Conservation (phyloP, 92 coral and sea anemone genomes). For the Paramuricea clavata region DNA sequence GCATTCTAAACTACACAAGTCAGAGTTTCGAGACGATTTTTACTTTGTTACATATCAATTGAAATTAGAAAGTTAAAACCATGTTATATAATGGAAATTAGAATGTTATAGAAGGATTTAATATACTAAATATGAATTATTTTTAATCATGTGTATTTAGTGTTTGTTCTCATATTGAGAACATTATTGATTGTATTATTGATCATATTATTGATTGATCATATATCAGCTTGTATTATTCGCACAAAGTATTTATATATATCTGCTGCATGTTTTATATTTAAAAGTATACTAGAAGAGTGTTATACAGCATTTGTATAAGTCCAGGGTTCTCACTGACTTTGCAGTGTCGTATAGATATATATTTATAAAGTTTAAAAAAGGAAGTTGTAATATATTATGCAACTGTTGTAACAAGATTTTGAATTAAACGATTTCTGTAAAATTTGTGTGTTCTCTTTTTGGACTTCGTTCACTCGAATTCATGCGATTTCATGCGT, state of each 20-base stretch:
- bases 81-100: conserved; percentile 14
- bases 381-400: conserved; percentile 13
- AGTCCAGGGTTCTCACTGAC: conserved; percentile 15
- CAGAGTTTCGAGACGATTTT: too few relatives aligned
- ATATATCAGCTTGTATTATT: not conserved
- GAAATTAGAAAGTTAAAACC: not conserved
- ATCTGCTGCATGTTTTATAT: conserved; percentile 40
- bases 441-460: not conserved
- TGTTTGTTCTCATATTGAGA: conserved; percentile 46
- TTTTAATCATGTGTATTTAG: conserved; percentile 20
- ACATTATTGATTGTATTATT: conserved; percentile 33
- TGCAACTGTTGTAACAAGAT: conserved; percentile 11
- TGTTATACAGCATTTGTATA: conserved; percentile 36
- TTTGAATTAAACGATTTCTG: conserved; percentile 6
- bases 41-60: not conserved
- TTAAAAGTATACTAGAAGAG: conserved; percentile 30
- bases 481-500: too few relatives aligned
- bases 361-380: not conserved
- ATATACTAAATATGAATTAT: not conserved
- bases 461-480: too few relatives aligned
- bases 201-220: conserved; percentile 22
- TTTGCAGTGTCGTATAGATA: conserved; percentile 16
- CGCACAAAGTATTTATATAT: conserved; percentile 11
- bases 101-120: not conserved
- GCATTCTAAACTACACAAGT: not conserved